Conservation (phyloP, 35 echinoderm and acorn worm genomes). For the Ophioderma brevispina region DNA sequence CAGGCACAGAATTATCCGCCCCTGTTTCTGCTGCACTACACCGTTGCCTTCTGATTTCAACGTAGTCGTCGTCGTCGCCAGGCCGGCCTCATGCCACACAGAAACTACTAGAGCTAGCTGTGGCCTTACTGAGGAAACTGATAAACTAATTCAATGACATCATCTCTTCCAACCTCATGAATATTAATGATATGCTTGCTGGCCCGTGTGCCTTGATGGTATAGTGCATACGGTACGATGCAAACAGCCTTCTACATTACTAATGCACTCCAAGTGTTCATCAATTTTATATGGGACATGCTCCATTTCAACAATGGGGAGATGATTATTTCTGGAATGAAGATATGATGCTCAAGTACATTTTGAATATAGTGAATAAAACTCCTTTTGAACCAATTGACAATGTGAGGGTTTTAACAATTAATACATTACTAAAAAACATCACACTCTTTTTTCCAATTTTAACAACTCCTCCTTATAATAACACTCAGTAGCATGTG, state of each 20-base stretch:
- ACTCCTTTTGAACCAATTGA: too few species aligned
- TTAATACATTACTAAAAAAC: too few species aligned
- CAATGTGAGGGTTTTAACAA: too few species aligned
- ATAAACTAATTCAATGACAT: not conserved
- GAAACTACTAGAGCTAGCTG: not conserved
- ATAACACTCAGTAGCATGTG: too few species aligned
- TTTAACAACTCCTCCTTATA: too few species aligned
- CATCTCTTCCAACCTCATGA: constrained; percentile 1
- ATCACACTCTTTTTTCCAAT: too few species aligned
- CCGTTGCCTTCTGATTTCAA: not conserved
- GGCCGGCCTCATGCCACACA: not conserved
- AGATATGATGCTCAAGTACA: too few species aligned
- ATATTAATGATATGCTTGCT: not conserved
- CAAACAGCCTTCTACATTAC: not conserved
- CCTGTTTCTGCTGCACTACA: not conserved
- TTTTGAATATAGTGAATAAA: too few species aligned
- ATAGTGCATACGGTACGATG: not conserved
- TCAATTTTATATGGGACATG: not conserved
- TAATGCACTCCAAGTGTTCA: not conserved
- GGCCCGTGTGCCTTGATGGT: not conserved
- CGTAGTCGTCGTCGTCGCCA: not conserved
- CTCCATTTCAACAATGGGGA: not conserved
- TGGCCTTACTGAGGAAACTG: not conserved
- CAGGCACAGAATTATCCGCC: not conserved
- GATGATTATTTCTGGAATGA: too few species aligned